Evolutionary conservation across 1,140 invertebrate species (phyloP), one percentile per base, ranked within the genome.

Genomic region (Drosophila nikananu): DNA sequence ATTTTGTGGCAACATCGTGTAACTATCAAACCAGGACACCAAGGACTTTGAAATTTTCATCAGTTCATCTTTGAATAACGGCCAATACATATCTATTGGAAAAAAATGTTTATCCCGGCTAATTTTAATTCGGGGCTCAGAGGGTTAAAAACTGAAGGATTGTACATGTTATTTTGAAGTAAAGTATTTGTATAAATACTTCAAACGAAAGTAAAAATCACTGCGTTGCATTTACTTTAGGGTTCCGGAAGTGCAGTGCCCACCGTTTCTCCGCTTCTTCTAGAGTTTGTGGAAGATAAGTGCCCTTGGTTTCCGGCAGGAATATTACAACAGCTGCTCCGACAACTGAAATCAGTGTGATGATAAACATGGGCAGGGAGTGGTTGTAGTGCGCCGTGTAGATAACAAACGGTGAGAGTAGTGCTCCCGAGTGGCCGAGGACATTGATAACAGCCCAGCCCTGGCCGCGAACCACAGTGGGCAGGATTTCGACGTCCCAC

Each of bases 401-500:
- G 12, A 97, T 96, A 6, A 98, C 95, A 80, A 97, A 96, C 0
- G 97, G 97, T 0, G 96, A 95, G 0, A 97, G 82, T 51, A 97
- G 96, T 27, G 95, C 96, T 3, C 96, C 96, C 0, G 97, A 95
- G 80, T 97, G 97, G 32, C 97, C 97, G 94, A 96, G 96, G 57
- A 97, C 97, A 80, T 97, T 97, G 46, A 97, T 97, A 0, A 97
- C 92, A 10, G 96, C 96, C 0, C 97, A 95, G 1, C 97, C 97
- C 93, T 97, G 97, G 0, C 96, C 97, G 49, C 97, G 92, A 0
- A 98, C 96, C 0, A 97, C 97, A 0, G 97, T 98, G 2, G 97
- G 97, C 7, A 98, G 89, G 1, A 98, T 92, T 91, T 98, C 97
- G 1, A 97, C 96, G 0, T 96, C 96, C 93, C 97, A 98, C 82